phyloP scores from a whole-genome alignment of 2,888 invertebrate species.

The Rotaria sp. region DNA sequence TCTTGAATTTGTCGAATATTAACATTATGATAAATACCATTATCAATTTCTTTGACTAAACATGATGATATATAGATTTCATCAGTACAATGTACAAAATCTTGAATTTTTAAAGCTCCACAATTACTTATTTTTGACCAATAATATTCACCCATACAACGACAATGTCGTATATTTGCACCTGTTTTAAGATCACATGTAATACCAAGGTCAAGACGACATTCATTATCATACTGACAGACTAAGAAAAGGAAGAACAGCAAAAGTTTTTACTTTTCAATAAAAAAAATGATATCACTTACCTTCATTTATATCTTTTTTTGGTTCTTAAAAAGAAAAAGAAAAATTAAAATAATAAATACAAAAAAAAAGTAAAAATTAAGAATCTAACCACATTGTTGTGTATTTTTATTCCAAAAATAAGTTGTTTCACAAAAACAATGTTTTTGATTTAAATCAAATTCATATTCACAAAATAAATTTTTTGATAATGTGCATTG shows the following conservation, averaged over 20 bases:
- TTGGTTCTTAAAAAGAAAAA: not conserved
- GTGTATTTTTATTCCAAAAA: conserved; percentile 24
- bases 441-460: not conserved
- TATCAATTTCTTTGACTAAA: not conserved
- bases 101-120: not conserved
- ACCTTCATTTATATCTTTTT: not conserved
- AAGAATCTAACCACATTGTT: not conserved
- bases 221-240: conserved; percentile 28
- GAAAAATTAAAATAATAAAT: not conserved
- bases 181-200: not conserved
- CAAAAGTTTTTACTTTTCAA: not conserved
- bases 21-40: not conserved
- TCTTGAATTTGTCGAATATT: conserved; percentile 21
- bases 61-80: not conserved
- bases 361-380: not conserved
- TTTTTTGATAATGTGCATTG: not conserved
- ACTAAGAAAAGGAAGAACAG: not conserved
- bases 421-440: conserved; percentile 20
- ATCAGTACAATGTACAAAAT: conserved; percentile 27
- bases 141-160: conserved; percentile 21
- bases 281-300: not conserved
- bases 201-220: not conserved
- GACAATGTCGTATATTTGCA: not conserved
- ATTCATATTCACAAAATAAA: conserved; percentile 18
- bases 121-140: conserved; percentile 15